Conservation (phyloP, 2,888 invertebrate genomes). For the Drosophila hamatofila region DNA sequence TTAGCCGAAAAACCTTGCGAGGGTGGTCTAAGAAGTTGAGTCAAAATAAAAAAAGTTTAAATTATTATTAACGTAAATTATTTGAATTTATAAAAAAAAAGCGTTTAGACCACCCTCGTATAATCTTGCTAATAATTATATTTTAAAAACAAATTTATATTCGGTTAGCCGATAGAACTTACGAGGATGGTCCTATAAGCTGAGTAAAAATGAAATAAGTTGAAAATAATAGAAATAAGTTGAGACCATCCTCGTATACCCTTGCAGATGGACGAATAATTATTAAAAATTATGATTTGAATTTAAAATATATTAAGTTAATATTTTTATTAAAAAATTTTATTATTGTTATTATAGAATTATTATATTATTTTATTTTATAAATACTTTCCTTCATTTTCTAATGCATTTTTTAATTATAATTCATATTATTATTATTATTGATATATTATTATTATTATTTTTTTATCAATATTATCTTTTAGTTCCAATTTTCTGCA, state of each 20-base stretch:
- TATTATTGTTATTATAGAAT: too few species aligned
- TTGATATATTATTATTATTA: too few species aligned
- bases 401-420: too few species aligned
- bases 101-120: background rate
- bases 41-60: background rate
- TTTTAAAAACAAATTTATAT: background rate
- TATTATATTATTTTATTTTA: background rate
- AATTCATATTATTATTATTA: too few species aligned
- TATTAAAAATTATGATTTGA: background rate
- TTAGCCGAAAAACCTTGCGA: background rate
- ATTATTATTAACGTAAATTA: background rate
- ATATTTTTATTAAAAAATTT: too few species aligned
- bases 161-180: background rate
- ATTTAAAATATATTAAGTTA: background rate
- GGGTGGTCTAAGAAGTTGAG: background rate
- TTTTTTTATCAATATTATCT: background rate
- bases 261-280: constrained; percentile 3
- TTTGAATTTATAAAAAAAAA: background rate
- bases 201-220: background rate
- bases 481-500: constrained; percentile 4
- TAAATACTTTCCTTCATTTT: background rate
- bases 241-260: too few species aligned
- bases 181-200: background rate
- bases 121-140: constrained; percentile 2
- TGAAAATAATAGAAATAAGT: too few species aligned